These are phyloP conservation scores for Promerops cafer DNA, from an alignment of 2,113 vertebrate genomes.

Conservation along the genomic window DNA sequence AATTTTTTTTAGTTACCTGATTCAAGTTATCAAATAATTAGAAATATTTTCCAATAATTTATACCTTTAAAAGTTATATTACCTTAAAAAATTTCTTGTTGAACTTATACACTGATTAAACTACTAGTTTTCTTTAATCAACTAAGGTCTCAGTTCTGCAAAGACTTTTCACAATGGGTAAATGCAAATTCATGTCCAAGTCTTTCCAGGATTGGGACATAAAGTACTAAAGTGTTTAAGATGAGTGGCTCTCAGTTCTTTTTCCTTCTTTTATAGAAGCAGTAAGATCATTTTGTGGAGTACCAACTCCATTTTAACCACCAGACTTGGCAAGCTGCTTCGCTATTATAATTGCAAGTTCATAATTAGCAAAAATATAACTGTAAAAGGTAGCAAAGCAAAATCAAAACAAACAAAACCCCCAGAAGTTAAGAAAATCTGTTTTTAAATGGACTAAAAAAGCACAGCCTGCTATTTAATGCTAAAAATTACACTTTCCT, in stretches of 20 bases:
- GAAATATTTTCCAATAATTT: background rate
- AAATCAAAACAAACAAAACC: background rate
- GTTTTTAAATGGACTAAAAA: background rate
- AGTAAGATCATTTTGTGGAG: background rate
- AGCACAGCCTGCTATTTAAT: background rate
- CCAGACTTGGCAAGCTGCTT: background rate
- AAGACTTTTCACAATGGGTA: conserved; percentile 34
- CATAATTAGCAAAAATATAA: background rate
- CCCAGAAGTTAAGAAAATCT: background rate
- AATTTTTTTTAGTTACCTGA: background rate
- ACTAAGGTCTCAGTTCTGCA: conserved; percentile 15
- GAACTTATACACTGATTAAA: conserved; percentile 15
- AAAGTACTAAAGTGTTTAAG: background rate
- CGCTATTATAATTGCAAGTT: background rate
- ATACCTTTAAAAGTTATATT: background rate
- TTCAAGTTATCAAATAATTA: background rate
- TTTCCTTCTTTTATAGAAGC: background rate
- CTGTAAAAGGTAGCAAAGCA: background rate
- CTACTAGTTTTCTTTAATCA: conserved; percentile 16
- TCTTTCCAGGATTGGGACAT: background rate
- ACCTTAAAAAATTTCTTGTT: background rate
- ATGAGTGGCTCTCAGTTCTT: background rate
- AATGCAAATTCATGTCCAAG: background rate
- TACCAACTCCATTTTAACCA: background rate
- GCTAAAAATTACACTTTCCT: background rate